phyloP scores from a whole-genome alignment of 2,888 invertebrate species.

The Bruchidius siliquastri region DNA sequence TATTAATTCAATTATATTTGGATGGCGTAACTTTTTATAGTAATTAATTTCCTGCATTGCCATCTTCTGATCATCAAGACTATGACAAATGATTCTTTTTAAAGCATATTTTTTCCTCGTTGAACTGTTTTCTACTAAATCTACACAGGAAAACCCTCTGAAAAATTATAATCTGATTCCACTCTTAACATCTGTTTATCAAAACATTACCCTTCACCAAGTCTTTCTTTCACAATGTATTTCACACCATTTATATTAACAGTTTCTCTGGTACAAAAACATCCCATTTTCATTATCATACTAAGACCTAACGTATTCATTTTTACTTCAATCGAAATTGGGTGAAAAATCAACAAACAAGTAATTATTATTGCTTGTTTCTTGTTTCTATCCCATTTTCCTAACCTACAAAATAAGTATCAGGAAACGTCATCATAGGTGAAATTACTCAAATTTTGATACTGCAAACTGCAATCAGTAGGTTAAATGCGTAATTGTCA shows the following conservation, averaged over 20 bases:
- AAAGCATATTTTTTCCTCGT: slow-evolving; percentile 68
- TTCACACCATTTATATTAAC: slow-evolving; percentile 65
- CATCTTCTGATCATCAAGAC: slow-evolving; percentile 67
- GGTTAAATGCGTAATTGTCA: no score
- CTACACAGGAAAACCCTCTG: slow-evolving; percentile 79
- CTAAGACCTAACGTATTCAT: slow-evolving; percentile 70
- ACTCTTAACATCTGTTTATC: slow-evolving; percentile 15
- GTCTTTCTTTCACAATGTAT: slow-evolving; percentile 63
- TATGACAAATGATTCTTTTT: slow-evolving; percentile 77
- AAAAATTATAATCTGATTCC: slow-evolving; percentile 27
- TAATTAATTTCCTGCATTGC: slow-evolving; percentile 72
- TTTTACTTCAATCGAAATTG: not conserved
- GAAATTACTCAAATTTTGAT: no score
- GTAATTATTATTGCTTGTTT: no score
- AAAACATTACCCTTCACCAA: slow-evolving; percentile 69
- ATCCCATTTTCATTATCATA: slow-evolving; percentile 67
- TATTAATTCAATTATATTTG: slow-evolving; percentile 67
- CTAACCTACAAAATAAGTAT: no score
- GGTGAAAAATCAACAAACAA: no score
- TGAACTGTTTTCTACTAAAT: slow-evolving; percentile 64
- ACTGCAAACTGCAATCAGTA: no score
- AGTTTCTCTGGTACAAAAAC: slow-evolving; percentile 70
- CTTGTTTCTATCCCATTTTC: no score
- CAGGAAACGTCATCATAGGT: no score
- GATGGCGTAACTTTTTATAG: slow-evolving; percentile 64